Evolutionary conservation across 2,113 vertebrate genomes (phyloP), one percentile per base, ranked within the genome.

Genomic region (Stegostoma tigrinum): DNA sequence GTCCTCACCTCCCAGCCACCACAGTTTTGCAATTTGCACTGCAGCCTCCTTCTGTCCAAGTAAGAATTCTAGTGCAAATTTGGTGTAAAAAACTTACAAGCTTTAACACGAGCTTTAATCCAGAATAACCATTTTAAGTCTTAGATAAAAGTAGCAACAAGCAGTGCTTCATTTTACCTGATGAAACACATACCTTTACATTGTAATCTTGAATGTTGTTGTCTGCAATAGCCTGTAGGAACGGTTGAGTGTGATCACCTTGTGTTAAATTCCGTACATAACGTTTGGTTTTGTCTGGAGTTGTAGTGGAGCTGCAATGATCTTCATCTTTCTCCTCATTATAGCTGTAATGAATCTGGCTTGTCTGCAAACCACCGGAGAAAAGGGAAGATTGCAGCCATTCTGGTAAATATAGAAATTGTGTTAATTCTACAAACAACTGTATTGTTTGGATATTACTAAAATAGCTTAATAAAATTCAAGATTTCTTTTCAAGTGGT

Each of bases 301-400:
- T 97, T 8, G 98, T 98, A 95, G 98, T 98, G 21, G 98, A 99
- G 96, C 98, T 99, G 96, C 99, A 99, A 96, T 99, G 99, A 97
- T 99, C 99, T 97, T 99, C 99, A n/a, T 99, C 99, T 96, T 99
- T 99, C 97, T 99, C 99, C 96, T 99, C 99, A 30, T 99, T 99
- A 97, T 99, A 99, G 97, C 98, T 99, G 93, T 99, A 99, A 97
- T 99, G 99, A 97, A 99, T 99, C 96, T 99, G 99, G 97, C 99
- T 99, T 75, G 99, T 99, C 96, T 99, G 99, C 96, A 99, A 97
- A 61, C 99, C 99, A 10, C 99, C 99, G 3, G 98, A 99, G 96
- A 99, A 99, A 96, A 99, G 98, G 0, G 99, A 99, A 0, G 98
- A 99, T 97, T 99, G 99, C 95, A 99, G 98, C 99, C 99, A 99